A percentile compares a stretch with the other conserved stretches of the same genome.
These are phyloP conservation scores for Zaprionus taronus DNA, from an alignment of 1,140 invertebrate genomes.

Conservation along the genomic window DNA sequence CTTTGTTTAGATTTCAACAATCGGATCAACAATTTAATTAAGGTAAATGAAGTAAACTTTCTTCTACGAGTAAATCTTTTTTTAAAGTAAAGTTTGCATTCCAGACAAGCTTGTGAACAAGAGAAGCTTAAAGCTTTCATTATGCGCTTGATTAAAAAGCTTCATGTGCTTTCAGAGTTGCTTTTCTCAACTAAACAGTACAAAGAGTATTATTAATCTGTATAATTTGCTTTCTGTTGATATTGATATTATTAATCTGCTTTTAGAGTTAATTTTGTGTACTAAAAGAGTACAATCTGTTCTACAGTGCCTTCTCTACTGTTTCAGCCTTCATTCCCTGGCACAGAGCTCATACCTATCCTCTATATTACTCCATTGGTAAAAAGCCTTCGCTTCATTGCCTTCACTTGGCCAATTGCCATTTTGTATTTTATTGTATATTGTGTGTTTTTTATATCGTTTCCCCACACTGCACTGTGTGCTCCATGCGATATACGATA, in stretches of 20 bases:
- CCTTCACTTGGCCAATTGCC: conserved; percentile 56
- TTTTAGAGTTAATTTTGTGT: background rate
- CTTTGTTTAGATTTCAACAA: too few relatives aligned
- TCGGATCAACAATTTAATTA: too few relatives aligned
- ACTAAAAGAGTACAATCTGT: background rate
- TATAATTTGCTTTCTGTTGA: background rate
- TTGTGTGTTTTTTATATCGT: conserved; percentile 52
- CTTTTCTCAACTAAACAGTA: background rate
- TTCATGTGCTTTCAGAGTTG: background rate
- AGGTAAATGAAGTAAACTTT: too few relatives aligned
- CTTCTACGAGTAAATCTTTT: too few relatives aligned
- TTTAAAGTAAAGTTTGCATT: too few relatives aligned
- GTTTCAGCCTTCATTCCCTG: background rate
- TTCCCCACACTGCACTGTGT: conserved; percentile 2
- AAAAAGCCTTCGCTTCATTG: conserved; percentile 38
- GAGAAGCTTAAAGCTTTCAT: background rate
- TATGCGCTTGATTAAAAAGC: background rate
- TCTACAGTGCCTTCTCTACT: background rate
- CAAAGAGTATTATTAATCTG: background rate
- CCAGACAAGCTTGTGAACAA: too few relatives aligned
- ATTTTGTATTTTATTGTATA: conserved; percentile 67
- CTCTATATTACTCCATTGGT: background rate
- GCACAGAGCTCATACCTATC: background rate
- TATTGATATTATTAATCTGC: background rate
- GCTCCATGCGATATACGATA: conserved; percentile 40